These are phyloP conservation scores for Parazoanthus darwini DNA, from an alignment of 92 coral and sea anemone genomes.

Conservation along the genomic window DNA sequence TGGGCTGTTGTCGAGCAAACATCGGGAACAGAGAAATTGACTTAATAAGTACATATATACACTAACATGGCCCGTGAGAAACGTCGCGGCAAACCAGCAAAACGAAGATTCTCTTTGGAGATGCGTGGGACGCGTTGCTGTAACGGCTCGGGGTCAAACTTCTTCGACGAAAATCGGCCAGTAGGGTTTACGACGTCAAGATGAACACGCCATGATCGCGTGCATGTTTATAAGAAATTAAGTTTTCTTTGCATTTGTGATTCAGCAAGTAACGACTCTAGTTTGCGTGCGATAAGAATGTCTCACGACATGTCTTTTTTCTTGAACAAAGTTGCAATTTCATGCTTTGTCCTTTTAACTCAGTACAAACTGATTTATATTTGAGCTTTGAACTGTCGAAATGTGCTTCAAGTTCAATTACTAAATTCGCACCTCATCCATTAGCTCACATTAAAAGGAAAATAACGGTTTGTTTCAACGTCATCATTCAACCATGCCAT, in stretches of 20 bases:
- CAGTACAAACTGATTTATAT: neutral
- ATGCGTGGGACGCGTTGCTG: neutral
- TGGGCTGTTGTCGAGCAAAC: slow-evolving; percentile 26
- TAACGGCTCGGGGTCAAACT: neutral
- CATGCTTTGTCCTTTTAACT: neutral
- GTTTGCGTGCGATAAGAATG: neutral
- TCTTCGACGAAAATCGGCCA: neutral
- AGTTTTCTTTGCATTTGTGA: neutral
- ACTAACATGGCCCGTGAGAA: slow-evolving; percentile 41
- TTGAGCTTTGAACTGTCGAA: neutral
- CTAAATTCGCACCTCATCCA: too few relatives aligned
- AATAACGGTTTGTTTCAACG: too few relatives aligned
- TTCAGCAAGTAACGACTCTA: neutral
- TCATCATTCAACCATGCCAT: neutral
- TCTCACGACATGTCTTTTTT: neutral
- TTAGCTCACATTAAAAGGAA: too few relatives aligned
- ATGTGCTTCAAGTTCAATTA: too few relatives aligned
- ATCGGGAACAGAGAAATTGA: slow-evolving; percentile 9
- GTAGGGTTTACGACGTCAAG: too few relatives aligned
- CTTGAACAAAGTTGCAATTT: neutral
- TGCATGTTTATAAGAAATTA: neutral
- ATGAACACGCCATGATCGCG: neutral
- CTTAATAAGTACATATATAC: slow-evolving; percentile 19
- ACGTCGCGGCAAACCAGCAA: neutral
- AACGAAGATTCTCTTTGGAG: neutral